A percentile compares a stretch with the other conserved stretches of the same genome.
Conservation (phyloP, 2,797 vertebrate species). For the Danio albolineatus region DNA sequence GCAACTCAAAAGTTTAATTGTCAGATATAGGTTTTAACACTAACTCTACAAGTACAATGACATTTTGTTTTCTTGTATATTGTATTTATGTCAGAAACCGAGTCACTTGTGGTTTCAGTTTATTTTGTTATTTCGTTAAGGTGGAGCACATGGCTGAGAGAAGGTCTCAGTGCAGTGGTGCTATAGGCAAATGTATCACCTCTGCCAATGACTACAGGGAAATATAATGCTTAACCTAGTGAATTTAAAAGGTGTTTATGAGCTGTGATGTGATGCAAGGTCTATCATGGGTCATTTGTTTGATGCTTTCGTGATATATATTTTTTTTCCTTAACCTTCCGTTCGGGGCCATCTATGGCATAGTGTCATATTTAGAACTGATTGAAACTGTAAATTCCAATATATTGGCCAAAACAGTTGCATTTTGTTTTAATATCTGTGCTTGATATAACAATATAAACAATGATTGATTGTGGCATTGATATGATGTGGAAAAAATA, state of each 20-base stretch:
- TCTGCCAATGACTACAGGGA: background rate
- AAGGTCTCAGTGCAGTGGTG: background rate
- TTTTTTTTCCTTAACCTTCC: background rate
- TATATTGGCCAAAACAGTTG: background rate
- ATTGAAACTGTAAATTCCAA: background rate
- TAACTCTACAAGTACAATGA: no score
- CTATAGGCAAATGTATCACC: background rate
- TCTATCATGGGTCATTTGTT: background rate
- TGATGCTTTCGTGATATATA: fast-evolving
- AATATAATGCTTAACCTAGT: background rate
- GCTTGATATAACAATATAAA: background rate
- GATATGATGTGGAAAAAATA: background rate
- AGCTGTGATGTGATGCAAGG: background rate
- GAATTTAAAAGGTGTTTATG: background rate
- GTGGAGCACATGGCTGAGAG: background rate
- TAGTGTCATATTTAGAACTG: background rate
- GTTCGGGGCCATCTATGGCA: background rate
- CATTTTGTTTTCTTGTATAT: no score
- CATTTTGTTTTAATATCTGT: background rate
- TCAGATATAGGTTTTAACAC: no score
- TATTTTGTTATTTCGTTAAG: background rate
- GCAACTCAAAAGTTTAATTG: no score
- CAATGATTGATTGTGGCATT: background rate
- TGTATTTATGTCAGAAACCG: background rate
- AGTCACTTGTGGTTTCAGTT: background rate